phyloP scores from a whole-genome alignment of 2,797 vertebrate genomes.

The Tapera naevia region DNA sequence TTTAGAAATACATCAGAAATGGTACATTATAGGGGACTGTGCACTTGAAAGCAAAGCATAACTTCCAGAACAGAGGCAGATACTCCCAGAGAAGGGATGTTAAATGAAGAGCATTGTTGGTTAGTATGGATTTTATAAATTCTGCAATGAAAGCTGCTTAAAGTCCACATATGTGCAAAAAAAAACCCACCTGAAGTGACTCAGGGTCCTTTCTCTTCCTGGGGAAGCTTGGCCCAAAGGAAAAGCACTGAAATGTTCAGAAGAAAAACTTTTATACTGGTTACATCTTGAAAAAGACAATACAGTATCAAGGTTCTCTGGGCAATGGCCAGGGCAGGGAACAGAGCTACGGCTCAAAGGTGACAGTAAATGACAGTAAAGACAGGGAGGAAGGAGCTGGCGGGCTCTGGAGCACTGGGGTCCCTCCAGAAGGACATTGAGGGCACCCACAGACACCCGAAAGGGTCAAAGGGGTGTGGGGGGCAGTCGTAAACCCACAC shows the following conservation, averaged over 20 bases:
- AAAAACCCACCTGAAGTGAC: constrained; percentile 54
- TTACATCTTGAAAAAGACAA: not conserved
- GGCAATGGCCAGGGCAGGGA: not conserved
- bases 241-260: constrained; percentile 43
- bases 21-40: not conserved
- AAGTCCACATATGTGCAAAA: not conserved
- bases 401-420: not conserved
- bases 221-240: constrained; percentile 50
- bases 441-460: not conserved
- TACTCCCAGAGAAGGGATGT: not conserved
- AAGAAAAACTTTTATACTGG: constrained; percentile 41
- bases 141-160: not conserved
- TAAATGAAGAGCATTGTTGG: not conserved
- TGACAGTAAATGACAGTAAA: not conserved
- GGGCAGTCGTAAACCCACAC: not conserved
- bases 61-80: not conserved
- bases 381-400: not conserved
- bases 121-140: not conserved
- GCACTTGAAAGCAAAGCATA: not conserved
- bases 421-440: not conserved
- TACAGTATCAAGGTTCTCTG: not conserved
- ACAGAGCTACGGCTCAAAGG: not conserved
- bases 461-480: not conserved
- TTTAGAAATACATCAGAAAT: not conserved
- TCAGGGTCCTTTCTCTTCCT: constrained; percentile 56